Evolutionary conservation across 2,113 vertebrate genomes (phyloP), one percentile per base, ranked within the genome.

Genomic region (Solea senegalensis): DNA sequence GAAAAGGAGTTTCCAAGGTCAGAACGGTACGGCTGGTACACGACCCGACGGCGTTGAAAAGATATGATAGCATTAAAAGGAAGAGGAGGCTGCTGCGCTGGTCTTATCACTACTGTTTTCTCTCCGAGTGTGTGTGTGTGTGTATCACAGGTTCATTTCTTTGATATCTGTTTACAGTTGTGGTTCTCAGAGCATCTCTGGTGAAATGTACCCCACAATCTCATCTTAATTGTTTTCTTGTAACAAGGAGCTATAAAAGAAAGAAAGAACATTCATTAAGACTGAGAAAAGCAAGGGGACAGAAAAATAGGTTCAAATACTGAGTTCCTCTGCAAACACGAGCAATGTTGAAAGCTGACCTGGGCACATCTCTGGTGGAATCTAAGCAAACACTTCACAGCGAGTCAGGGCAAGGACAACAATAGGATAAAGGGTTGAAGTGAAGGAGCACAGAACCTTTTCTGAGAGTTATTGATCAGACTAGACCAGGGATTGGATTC

Each of bases 381-480:
- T 77, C 72, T 75, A 39, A 80, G 71, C 77, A 85, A 85, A 83
- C 72, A 80, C 63, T 76, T 59, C 3, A 60, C 57, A 69, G 65
- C 16, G 28, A 28, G 61, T 69, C 13, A 56, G 46, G 51, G 65
- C 64, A 80, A 77, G 55, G 78, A 64, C 57, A 40, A 69, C 51
- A 21, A 61, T 54, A 21, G 65, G 56, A 9, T 21, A 45, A n/a
- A 61, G 72, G 59, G 64, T 81, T 63, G 56, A 66, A 34, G 11
- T 48, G 39, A 73, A 48, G 49, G 21, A 46, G 26, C 6, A 28
- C 3, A 39, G 41, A 63, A 54, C 11, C 55, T 66, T 71, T 15
- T 50, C 34, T 27, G 44, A 69, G 63, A 48, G 28, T 10, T 72
- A 81, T 70, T 73, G 82, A 83, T 86, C 50, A 74, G 84, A 74